These are phyloP conservation scores for Drosophila subobscura DNA, from an alignment of 1,140 invertebrate genomes.

Conservation along the genomic window DNA sequence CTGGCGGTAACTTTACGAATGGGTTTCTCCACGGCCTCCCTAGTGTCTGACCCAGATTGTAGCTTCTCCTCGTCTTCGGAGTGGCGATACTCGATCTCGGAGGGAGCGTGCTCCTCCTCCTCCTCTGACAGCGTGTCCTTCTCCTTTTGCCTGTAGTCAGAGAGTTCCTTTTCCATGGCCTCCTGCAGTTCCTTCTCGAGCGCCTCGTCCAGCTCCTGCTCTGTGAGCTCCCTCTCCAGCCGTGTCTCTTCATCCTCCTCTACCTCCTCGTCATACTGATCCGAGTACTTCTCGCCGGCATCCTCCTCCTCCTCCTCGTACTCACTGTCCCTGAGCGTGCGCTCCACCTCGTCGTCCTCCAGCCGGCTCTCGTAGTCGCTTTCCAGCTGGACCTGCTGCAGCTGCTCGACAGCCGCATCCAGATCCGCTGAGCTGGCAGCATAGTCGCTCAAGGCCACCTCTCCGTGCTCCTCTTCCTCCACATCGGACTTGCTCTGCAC, in stretches of 20 bases:
- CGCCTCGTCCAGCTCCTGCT: constrained; percentile 66
- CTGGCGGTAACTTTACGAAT: constrained; percentile 32
- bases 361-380: constrained; percentile 71
- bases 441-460: constrained; percentile 64
- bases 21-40: constrained; percentile 12
- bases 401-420: constrained; percentile 66
- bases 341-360: constrained; percentile 74
- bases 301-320: constrained; percentile 62
- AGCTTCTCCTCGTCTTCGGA: constrained; percentile 9
- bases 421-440: constrained; percentile 68
- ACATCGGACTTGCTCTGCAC: constrained; percentile 84
- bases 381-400: constrained; percentile 61
- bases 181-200: constrained; percentile 63
- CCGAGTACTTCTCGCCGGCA: constrained; percentile 49
- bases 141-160: constrained; percentile 56
- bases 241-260: constrained; percentile 40
- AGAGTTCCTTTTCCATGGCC: constrained; percentile 65
- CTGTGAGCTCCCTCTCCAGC: constrained; percentile 45
- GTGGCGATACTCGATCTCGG: constrained; percentile 13
- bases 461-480: constrained; percentile 61
- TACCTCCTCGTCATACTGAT: constrained; percentile 40
- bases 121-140: constrained; percentile 22
- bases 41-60: constrained; percentile 12
- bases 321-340: constrained; percentile 65
- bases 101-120: constrained; percentile 28